Evolutionary conservation across 23 tunicate species (phyloP).

Genomic region (Oikopleura albicans): DNA sequence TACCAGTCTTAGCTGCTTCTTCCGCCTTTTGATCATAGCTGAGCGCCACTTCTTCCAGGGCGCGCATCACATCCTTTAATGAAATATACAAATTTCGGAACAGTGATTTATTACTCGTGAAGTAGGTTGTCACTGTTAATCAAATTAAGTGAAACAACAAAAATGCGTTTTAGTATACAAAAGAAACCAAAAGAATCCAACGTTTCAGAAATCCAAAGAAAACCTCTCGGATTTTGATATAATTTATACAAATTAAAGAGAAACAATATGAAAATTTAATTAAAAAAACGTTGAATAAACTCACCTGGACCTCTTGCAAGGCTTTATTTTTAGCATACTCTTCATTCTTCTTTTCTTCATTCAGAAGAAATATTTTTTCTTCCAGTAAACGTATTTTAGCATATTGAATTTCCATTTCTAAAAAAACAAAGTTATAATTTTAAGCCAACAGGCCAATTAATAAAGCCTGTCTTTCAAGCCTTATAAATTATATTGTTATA

Average conservation of each 20-base stretch:
- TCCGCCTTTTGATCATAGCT: slow-evolving; percentile 76
- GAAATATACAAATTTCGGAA: too few relatives aligned
- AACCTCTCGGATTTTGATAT: too few relatives aligned
- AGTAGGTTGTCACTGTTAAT: too few relatives aligned
- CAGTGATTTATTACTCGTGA: too few relatives aligned
- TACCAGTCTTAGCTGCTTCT: neutral
- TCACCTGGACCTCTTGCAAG: slow-evolving; percentile 13
- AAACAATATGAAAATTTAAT: neutral
- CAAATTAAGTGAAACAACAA: too few relatives aligned
- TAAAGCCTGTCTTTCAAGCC: too few relatives aligned
- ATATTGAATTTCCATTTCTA: neutral
- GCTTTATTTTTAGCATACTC: slow-evolving; percentile 2
- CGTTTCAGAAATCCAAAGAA: too few relatives aligned
- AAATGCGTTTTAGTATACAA: too few relatives aligned
- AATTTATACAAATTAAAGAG: too few relatives aligned
- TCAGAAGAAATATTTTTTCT: neutral
- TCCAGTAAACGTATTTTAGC: neutral
- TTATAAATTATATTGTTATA: too few relatives aligned
- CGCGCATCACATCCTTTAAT: slow-evolving; percentile 78
- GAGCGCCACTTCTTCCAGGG: slow-evolving; percentile 89
- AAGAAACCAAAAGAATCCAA: too few relatives aligned
- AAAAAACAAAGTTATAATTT: neutral
- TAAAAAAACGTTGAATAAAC: neutral
- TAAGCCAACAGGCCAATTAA: too few relatives aligned
- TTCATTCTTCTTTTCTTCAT: neutral